These are phyloP conservation scores for Bothrops jararaca DNA, from an alignment of 2,113 vertebrate genomes.

Conservation along the genomic window DNA sequence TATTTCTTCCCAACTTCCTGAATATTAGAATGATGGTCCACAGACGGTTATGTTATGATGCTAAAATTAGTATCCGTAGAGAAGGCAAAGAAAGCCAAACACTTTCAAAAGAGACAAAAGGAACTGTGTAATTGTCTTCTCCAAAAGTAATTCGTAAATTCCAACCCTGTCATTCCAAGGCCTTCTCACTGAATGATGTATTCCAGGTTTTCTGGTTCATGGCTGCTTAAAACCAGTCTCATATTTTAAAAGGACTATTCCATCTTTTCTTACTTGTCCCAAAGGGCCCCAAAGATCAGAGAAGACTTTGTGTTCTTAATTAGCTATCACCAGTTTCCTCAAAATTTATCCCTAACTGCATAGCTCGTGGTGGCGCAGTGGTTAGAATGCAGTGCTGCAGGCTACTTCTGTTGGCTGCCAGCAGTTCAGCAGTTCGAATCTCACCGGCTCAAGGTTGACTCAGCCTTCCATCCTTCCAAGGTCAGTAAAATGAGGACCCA, in stretches of 20 bases:
- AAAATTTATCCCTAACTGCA: neutral
- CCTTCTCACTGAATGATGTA: neutral
- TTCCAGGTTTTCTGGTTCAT: neutral
- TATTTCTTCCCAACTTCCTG: neutral
- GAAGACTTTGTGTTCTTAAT: neutral
- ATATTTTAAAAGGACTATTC: neutral
- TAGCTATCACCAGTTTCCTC: neutral
- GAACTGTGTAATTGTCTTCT: neutral
- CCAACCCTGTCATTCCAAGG: neutral
- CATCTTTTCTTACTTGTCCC: neutral
- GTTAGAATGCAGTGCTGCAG: too few species aligned
- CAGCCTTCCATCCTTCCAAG: too few species aligned
- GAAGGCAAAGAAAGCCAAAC: neutral
- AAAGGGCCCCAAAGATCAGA: neutral
- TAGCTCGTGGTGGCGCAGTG: neutral
- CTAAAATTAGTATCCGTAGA: conserved; percentile 1
- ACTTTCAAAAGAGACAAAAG: conserved; percentile 3
- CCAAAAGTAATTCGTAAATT: neutral
- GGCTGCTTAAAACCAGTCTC: neutral
- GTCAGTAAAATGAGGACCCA: too few species aligned
- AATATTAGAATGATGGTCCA: neutral
- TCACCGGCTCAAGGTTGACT: too few species aligned
- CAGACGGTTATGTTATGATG: neutral
- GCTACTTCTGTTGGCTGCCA: too few species aligned
- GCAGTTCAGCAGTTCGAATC: too few species aligned